Conservation (phyloP, 2,797 vertebrate genomes). For the Leuciscus waleckii region DNA sequence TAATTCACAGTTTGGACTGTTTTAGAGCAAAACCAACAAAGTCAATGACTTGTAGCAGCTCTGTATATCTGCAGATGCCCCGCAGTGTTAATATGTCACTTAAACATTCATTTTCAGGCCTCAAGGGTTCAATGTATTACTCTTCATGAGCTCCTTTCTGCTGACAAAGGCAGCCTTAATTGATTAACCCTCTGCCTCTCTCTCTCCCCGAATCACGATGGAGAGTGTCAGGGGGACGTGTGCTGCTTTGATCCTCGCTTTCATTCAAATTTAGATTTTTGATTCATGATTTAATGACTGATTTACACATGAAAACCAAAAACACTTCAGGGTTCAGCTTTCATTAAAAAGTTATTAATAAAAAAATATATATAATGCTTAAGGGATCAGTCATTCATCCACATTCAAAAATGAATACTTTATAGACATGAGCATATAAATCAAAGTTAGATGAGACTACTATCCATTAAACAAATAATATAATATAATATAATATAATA, state of each 20-base stretch:
- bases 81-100: constrained; percentile 14
- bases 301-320: constrained; percentile 29
- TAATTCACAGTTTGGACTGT: constrained; percentile 8
- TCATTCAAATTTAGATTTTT: background rate
- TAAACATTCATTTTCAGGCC: constrained; percentile 38
- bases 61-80: constrained; percentile 17
- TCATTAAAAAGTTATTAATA: background rate
- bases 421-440: background rate
- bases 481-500: background rate
- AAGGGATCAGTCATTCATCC: background rate
- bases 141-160: constrained; percentile 12
- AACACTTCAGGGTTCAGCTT: background rate
- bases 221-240: background rate
- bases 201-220: background rate
- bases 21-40: constrained; percentile 29
- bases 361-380: background rate
- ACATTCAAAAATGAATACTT: background rate
- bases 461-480: background rate
- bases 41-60: constrained; percentile 35
- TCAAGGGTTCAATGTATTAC: constrained; percentile 4
- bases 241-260: background rate
- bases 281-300: constrained; percentile 4
- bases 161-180: constrained; percentile 15
- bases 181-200: background rate
- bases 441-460: background rate